These are phyloP conservation scores for Thinocorus orbignyianus DNA, from an alignment of 2,113 vertebrate species.

Conservation along the genomic window DNA sequence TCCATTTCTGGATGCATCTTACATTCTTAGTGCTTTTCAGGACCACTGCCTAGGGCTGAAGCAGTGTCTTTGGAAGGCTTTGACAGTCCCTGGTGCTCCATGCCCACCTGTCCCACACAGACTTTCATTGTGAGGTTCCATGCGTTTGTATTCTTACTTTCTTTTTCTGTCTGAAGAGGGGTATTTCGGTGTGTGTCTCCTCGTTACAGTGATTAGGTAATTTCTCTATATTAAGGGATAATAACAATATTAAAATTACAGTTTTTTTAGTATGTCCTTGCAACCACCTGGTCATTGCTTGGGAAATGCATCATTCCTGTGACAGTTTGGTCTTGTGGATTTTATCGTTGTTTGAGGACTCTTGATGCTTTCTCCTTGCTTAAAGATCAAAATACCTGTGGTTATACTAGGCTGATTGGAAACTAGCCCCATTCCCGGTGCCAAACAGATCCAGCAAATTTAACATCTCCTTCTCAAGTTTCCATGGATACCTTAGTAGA, in stretches of 20 bases:
- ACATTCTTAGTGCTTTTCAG: not conserved
- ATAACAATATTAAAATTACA: not conserved
- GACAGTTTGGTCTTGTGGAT: not conserved
- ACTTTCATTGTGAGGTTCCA: fast-evolving
- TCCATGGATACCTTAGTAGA: slow-evolving; percentile 72
- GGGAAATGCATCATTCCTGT: not conserved
- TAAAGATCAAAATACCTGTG: slow-evolving; percentile 6
- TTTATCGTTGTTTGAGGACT: not conserved
- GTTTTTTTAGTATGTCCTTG: not conserved
- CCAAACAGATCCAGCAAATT: slow-evolving; percentile 36
- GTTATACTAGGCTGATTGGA: not conserved
- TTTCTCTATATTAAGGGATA: not conserved
- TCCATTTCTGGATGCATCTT: not conserved
- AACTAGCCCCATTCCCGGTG: not conserved
- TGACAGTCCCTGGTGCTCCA: no score
- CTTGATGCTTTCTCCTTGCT: not conserved
- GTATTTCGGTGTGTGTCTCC: not conserved
- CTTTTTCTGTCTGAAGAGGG: not conserved
- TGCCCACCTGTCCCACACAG: not conserved
- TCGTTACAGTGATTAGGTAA: not conserved
- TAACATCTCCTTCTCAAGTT: slow-evolving; percentile 64
- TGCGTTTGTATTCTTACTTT: not conserved
- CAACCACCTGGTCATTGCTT: not conserved
- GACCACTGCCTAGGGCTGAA: not conserved
- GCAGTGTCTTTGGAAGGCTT: not conserved